These are phyloP conservation scores for Pachypanchax playfairii DNA, from an alignment of 2,113 vertebrate genomes.

Conservation along the genomic window DNA sequence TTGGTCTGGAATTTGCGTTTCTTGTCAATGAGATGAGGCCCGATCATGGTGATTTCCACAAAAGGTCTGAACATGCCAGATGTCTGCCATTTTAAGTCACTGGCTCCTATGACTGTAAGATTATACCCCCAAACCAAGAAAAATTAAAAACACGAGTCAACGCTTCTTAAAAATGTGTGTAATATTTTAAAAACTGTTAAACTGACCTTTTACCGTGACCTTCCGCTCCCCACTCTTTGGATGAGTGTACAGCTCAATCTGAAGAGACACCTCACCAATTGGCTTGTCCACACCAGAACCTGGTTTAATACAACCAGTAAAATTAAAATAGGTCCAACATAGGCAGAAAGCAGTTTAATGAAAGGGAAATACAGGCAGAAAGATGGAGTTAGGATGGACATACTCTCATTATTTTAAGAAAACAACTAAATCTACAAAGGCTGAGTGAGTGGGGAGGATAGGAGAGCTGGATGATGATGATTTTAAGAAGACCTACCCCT, in stretches of 20 bases:
- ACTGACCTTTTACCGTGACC: slow-evolving; percentile 92
- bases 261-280: slow-evolving; percentile 93
- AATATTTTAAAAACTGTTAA: neutral
- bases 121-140: neutral
- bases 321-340: no score
- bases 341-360: neutral
- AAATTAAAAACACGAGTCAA: neutral
- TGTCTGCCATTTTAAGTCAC: slow-evolving; percentile 96
- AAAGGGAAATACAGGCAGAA: neutral
- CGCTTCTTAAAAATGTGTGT: neutral
- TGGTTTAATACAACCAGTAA: slow-evolving; percentile 67
- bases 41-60: slow-evolving; percentile 93
- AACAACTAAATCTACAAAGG: slow-evolving; percentile 22
- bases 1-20: slow-evolving; percentile 97
- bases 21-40: slow-evolving; percentile 94
- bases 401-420: slow-evolving; percentile 1
- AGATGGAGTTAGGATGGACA: slow-evolving; percentile 8
- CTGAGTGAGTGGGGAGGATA: neutral
- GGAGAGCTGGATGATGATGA: slow-evolving; percentile 20
- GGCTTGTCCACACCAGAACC: slow-evolving; percentile 91
- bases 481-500: slow-evolving; percentile 86
- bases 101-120: slow-evolving; percentile 89
- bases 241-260: slow-evolving; percentile 94
- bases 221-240: slow-evolving; percentile 93
- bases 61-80: slow-evolving; percentile 98